Evolutionary conservation across 2,797 vertebrate species (phyloP).

Genomic region (Ibycter americanus): DNA sequence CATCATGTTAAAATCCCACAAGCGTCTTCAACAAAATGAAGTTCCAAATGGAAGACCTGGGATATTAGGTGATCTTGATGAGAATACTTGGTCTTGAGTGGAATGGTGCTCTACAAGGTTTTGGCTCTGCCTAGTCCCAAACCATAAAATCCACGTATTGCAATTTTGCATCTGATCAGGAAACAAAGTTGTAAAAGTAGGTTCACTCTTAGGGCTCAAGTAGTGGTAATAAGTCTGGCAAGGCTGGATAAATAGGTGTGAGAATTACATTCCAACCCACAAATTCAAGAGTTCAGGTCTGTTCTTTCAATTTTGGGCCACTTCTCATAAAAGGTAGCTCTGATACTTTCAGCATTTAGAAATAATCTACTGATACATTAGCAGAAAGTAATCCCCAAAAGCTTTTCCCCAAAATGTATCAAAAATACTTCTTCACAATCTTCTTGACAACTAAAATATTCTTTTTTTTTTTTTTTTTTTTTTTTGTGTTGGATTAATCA

Average conservation of each 20-base stretch:
- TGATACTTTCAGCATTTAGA: constrained; percentile 35
- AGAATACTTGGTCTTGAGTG: background rate
- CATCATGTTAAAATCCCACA: constrained; percentile 34
- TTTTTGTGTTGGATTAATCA: background rate
- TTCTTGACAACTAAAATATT: background rate
- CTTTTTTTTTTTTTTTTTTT: background rate
- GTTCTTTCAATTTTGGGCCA: constrained; percentile 59
- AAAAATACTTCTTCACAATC: background rate
- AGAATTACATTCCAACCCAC: constrained; percentile 58
- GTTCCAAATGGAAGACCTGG: background rate
- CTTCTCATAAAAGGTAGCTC: constrained; percentile 17
- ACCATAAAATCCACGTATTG: constrained; percentile 18
- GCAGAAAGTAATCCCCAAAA: background rate
- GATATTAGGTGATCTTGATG: constrained; percentile 48
- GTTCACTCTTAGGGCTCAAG: constrained; percentile 46
- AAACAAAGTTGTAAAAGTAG: constrained; percentile 59
- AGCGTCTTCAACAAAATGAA: background rate
- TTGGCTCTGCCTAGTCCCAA: constrained; percentile 36
- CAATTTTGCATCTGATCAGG: constrained; percentile 54
- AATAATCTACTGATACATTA: constrained; percentile 39
- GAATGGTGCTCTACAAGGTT: background rate
- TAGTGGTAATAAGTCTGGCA: constrained; percentile 51
- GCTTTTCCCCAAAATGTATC: background rate
- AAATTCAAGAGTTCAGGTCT: constrained; percentile 53
- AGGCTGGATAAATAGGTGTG: constrained; percentile 62